Conservation (phyloP, 2,113 vertebrate genomes). For the Heterochromis multidens region DNA sequence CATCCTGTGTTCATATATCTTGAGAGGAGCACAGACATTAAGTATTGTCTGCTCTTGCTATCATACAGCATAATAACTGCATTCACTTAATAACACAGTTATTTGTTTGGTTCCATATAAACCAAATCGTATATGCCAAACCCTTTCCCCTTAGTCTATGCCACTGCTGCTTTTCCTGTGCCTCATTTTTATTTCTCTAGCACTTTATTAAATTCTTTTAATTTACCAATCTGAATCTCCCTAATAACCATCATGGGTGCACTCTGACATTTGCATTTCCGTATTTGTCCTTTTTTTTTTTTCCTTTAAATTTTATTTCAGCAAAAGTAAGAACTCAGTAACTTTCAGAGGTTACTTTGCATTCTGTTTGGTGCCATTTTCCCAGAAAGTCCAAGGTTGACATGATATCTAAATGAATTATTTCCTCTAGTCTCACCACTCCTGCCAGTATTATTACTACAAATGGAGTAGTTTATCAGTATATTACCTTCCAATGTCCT, state of each 20-base stretch:
- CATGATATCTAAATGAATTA: conserved; percentile 41
- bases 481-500: conserved; percentile 41
- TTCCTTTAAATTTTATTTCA: conserved; percentile 2
- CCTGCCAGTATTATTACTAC: conserved; percentile 45
- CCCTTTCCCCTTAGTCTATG: neutral
- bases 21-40: conserved; percentile 2
- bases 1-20: conserved; percentile 49
- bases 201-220: conserved; percentile 39
- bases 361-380: conserved; percentile 3
- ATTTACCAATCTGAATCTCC: conserved; percentile 38
- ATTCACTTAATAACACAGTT: conserved; percentile 51
- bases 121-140: neutral
- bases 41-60: conserved; percentile 21
- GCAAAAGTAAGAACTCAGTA: neutral
- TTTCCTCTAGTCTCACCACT: conserved; percentile 38
- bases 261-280: conserved; percentile 6
- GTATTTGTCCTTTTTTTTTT: conserved; percentile 5
- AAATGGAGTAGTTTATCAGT: conserved; percentile 60
- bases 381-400: conserved; percentile 40
- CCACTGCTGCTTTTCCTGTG: neutral
- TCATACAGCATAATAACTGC: conserved; percentile 53
- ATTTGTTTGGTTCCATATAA: conserved; percentile 31
- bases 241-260: conserved; percentile 21
- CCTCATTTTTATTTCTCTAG: neutral
- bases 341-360: conserved; percentile 5